Conservation (phyloP, 2,113 vertebrate species). For the Zosterops japonicus region DNA sequence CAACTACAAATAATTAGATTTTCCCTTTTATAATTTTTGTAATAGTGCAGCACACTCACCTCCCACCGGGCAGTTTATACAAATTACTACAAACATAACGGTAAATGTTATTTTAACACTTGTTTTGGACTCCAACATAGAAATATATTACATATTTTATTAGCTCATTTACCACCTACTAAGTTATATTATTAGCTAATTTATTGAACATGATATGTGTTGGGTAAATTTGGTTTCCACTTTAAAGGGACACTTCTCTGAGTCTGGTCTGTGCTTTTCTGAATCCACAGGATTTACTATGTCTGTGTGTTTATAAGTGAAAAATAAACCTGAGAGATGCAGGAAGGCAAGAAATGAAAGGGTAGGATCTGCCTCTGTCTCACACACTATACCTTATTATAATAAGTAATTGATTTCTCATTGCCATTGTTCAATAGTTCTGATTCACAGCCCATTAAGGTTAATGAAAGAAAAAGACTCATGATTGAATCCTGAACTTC, state of each 20-base stretch:
- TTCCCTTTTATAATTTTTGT: constrained; percentile 34
- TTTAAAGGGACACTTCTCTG: constrained; percentile 6
- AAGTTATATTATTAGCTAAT: constrained; percentile 72
- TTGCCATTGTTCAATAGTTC: neutral
- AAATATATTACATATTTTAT: constrained; percentile 77
- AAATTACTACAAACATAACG: constrained; percentile 55
- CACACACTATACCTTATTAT: neutral
- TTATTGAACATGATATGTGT: constrained; percentile 47
- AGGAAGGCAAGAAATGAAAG: neutral
- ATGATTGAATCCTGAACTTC: neutral
- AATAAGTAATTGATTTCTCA: constrained; percentile 27
- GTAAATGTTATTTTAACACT: constrained; percentile 73
- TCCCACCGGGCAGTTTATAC: constrained; percentile 38
- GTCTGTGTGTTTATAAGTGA: neutral
- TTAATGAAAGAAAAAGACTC: neutral
- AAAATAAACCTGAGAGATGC: neutral
- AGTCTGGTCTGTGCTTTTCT: neutral
- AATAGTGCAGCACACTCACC: neutral
- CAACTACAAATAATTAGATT: constrained; percentile 42
- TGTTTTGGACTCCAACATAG: constrained; percentile 73
- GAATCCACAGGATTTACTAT: neutral
- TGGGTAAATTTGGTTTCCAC: constrained; percentile 20
- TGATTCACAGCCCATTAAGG: neutral
- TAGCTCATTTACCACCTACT: constrained; percentile 76
- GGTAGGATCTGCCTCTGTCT: neutral